Evolutionary conservation across 2,797 vertebrate genomes (phyloP).

Genomic region (Todus mexicanus): DNA sequence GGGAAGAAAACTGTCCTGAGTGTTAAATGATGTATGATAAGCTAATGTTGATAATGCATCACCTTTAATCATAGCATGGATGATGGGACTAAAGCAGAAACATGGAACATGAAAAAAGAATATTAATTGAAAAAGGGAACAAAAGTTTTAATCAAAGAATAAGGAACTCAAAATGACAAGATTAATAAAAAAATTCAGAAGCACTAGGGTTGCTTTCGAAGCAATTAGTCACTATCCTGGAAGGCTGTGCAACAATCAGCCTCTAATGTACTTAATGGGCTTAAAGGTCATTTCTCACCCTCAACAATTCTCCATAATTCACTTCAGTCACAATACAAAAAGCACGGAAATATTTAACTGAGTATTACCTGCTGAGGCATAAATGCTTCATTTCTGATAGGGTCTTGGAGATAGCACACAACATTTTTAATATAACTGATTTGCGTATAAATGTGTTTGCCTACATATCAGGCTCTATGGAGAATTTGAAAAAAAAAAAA

Average conservation of each 20-base stretch:
- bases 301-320: conserved; percentile 1
- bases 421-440: not conserved
- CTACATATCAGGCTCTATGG: not conserved
- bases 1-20: not conserved
- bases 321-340: conserved; percentile 15
- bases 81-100: not conserved
- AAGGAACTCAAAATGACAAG: conserved; percentile 1
- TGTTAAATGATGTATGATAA: conserved; percentile 25
- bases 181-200: not conserved
- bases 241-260: not conserved
- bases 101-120: not conserved
- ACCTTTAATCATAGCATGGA: not conserved
- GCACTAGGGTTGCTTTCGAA: not conserved
- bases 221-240: conserved; percentile 21
- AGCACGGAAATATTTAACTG: not conserved
- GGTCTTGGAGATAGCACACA: not conserved
- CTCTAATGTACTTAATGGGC: conserved; percentile 20
- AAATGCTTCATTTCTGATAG: not conserved
- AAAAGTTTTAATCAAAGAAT: conserved; percentile 33
- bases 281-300: conserved; percentile 47
- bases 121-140: conserved; percentile 15
- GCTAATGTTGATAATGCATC: conserved; percentile 20
- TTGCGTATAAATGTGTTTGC: not conserved
- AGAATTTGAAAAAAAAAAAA: not conserved
- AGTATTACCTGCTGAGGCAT: not conserved